phyloP scores from a whole-genome alignment of 2,888 invertebrate genomes.

The Torymus tubicola region DNA sequence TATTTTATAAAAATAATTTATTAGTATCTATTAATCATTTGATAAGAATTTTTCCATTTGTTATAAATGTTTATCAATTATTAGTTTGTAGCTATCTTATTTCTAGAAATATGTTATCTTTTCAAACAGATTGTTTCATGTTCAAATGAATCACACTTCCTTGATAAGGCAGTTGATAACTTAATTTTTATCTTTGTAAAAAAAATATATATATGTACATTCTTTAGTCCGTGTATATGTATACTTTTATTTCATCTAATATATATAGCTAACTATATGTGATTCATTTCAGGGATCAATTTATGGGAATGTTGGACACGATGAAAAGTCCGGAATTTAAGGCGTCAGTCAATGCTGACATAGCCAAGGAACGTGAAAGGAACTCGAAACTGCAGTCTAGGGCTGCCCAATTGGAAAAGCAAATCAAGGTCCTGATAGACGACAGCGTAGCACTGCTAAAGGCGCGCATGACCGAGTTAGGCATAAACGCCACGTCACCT shows the following conservation, averaged over 20 bases:
- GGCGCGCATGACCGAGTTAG: constrained; percentile 93
- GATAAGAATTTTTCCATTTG: too few relatives aligned
- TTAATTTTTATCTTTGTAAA: too few relatives aligned
- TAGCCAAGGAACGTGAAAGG: constrained; percentile 89
- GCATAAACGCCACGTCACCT: constrained; percentile 91
- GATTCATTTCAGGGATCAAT: constrained; percentile 82
- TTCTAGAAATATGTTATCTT: too few relatives aligned
- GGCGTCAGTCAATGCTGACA: constrained; percentile 84
- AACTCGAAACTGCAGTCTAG: constrained; percentile 89
- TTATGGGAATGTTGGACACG: constrained; percentile 88
- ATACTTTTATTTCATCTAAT: too few relatives aligned
- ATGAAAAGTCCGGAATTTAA: constrained; percentile 90
- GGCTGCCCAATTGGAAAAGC: constrained; percentile 93
- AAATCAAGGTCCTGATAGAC: constrained; percentile 93
- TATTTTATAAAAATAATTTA: constrained; percentile 8
- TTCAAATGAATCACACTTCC: background rate
- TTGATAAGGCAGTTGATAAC: too few relatives aligned
- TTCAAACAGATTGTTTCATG: too few relatives aligned
- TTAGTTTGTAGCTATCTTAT: too few relatives aligned
- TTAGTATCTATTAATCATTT: too few relatives aligned
- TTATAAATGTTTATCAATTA: too few relatives aligned
- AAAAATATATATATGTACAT: too few relatives aligned
- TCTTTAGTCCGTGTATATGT: too few relatives aligned
- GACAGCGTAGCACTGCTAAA: constrained; percentile 94
- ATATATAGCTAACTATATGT: too few relatives aligned